Conservation (phyloP, 53 echinoderm and acorn worm genomes). For the Paracentrotus lividus region DNA sequence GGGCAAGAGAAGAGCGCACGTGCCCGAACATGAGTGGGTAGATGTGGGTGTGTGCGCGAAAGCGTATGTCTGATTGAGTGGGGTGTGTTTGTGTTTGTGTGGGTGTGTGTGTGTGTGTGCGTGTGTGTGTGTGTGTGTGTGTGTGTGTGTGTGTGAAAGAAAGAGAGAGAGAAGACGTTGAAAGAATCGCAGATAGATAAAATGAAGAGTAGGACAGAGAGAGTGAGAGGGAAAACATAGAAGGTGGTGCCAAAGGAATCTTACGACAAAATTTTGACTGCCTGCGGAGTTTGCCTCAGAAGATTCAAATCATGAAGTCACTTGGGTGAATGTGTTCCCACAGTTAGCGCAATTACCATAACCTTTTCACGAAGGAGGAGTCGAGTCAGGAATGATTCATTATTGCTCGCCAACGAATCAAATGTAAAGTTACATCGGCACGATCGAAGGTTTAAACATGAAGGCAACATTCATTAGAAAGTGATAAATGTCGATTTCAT, state of each 20-base stretch:
- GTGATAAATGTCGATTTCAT: not conserved
- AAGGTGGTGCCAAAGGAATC: no score
- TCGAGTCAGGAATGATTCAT: constrained; percentile 30
- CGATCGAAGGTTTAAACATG: not conserved
- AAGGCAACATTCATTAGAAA: not conserved
- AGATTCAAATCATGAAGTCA: not conserved
- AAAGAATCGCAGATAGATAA: not conserved
- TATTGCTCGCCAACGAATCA: not conserved
- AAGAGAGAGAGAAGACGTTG: not conserved
- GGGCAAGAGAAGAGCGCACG: no score
- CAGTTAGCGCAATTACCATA: not conserved
- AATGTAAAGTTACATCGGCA: not conserved
- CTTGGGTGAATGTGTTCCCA: not conserved
- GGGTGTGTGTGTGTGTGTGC: no score
- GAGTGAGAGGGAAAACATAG: no score
- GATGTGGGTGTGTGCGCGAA: no score
- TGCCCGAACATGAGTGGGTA: no score
- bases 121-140: no score
- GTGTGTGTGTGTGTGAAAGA: no score
- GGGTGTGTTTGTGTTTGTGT: no score
- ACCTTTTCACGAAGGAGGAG: not conserved
- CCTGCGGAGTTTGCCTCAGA: not conserved
- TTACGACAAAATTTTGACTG: no score
- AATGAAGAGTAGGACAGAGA: not conserved
- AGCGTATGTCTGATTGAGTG: no score